Base-by-base conservation (phyloP, 2,888 invertebrate genomes). In the Pomacea canaliculata region DNA sequence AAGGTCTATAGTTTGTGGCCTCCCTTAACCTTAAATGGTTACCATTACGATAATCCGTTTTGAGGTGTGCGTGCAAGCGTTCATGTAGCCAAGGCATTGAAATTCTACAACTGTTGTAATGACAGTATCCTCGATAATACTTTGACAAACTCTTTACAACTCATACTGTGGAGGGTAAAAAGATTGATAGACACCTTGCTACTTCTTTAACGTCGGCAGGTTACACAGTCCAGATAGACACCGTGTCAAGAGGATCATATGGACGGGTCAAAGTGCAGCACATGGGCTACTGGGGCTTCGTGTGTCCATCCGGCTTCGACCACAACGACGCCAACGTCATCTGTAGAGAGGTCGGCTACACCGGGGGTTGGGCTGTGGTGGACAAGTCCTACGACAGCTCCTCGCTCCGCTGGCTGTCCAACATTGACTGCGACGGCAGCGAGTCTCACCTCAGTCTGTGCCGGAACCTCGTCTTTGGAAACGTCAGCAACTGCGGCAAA, bases 331-430 rank as follows among this genome's bases (percentile, higher is more conserved):
- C 86, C n/a, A 84, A 78, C 56, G 84, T 86, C 9, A 80, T 87
- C 46, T 87, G 87, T 76, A 72, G 83, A 62, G 85, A 85, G 71
- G 74, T 82, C 23, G 83, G 83, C 19, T 85, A 81, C 76, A 80
- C 79, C n/a, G 85, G 82, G 27, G 87, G 87, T 3, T 83, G 84
- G 63, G 82, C 85, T 18, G 84, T 83, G 70, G 60, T 27, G 1
- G 18, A 51, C 46, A 37, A 51, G 46, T n/a, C 37, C 49, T 65
- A 70, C 46, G 78, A 81, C 62, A 80, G 81, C 60, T 49, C 37
- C 13, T n/a, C 67, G 18, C 27, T 74, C 46, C 87, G 88, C 7
- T 92, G 94, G 90, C 94, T 95, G 91, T 82, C 82, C 8, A 76
- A 84, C 10, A 81, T 89, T 37, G 83, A 85, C 75, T 89, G 89